Evolutionary conservation across 2,113 vertebrate genomes (phyloP), one percentile per base, ranked within the genome.

Genomic region (Gobiocypris rarus): DNA sequence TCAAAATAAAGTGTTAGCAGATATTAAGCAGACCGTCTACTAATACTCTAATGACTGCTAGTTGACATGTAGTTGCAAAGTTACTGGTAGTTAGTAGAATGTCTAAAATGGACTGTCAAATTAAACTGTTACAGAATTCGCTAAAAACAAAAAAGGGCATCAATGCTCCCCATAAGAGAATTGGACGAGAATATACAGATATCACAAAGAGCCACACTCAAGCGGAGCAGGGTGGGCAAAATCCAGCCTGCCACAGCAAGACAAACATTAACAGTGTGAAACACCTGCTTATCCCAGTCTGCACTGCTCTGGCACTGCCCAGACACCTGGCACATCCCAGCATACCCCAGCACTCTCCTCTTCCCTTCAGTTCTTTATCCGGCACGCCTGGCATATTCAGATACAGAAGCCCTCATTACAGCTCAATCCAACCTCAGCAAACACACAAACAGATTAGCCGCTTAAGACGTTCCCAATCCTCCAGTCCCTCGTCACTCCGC

Each of bases 381-480:
- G 80, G 85, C 84, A 86, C 90, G 94, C 90, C 94, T 95, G 94
- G 93, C 92, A 93, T 94, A 95, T 95, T 94, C 94, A 95, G 94
- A 95, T 95, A 95, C 92, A 91, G 94, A 92, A 93, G 93, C 93
- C 94, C 94, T 95, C 94, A 95, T 95, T 94, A 95, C 93, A 88
- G 93, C 94, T 95, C 94, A 94, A 95, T 95, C 94, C 94, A 94
- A 94, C 93, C 94, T 93, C 94, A 93, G 94, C 94, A 95, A 95
- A 95, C 94, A 94, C 93, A 94, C 94, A 95, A 95, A 95, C 94
- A 95, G 94, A 95, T 95, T 95, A 95, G 93, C 93, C 85, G 93
- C 91, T 94, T 95, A 94, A 95, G 93, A 94, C 93, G 91, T 90
- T 94, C 93, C 92, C 94, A 93, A 94, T 93, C 93, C 93, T 89